phyloP scores from a whole-genome alignment of 2,113 vertebrate species.

The Chrysochloris asiatica region DNA sequence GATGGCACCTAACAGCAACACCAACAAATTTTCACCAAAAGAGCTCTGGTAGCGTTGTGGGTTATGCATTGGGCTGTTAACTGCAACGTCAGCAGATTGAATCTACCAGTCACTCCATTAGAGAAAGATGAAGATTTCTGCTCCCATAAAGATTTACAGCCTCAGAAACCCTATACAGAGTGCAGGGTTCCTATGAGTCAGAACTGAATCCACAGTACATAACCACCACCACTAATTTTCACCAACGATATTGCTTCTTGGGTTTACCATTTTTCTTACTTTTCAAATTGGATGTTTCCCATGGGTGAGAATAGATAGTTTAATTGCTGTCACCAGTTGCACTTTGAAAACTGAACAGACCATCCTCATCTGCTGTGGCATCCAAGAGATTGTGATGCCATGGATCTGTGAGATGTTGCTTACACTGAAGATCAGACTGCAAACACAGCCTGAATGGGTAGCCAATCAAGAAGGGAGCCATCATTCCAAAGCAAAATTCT shows the following conservation, averaged over 20 bases:
- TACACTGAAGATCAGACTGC: background rate
- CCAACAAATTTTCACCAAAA: too few relatives aligned
- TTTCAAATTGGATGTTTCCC: background rate
- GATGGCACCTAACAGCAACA: too few relatives aligned
- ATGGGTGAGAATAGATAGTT: background rate
- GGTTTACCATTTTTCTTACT: background rate
- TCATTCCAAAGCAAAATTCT: background rate
- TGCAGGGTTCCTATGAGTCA: too few relatives aligned
- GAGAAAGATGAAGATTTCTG: too few relatives aligned
- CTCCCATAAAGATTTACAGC: too few relatives aligned
- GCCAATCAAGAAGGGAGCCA: background rate
- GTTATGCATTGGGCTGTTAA: too few relatives aligned
- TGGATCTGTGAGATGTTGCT: background rate
- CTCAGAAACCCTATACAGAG: too few relatives aligned
- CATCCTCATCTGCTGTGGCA: background rate
- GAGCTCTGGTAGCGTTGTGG: too few relatives aligned
- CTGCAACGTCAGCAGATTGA: too few relatives aligned
- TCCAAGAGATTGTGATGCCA: background rate
- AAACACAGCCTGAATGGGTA: too few relatives aligned
- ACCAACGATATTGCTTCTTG: conserved; percentile 14
- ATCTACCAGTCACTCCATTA: too few relatives aligned
- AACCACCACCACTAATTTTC: conserved; percentile 13
- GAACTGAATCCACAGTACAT: too few relatives aligned
- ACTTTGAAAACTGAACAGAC: background rate
- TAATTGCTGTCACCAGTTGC: background rate